These are phyloP conservation scores for Platanista minor DNA, from an alignment of 2,113 vertebrate genomes.

Conservation along the genomic window DNA sequence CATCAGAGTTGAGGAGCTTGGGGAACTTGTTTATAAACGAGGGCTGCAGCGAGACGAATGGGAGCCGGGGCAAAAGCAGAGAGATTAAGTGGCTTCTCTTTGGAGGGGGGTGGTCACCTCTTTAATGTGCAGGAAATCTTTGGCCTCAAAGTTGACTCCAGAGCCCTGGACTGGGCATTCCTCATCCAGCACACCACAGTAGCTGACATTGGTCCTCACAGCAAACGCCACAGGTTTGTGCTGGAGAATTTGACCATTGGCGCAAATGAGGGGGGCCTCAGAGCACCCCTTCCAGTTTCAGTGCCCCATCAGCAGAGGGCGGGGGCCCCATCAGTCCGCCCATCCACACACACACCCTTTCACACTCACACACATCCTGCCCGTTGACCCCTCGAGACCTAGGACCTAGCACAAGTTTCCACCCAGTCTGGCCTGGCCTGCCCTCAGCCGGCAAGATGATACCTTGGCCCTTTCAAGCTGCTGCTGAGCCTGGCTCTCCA, in stretches of 20 bases:
- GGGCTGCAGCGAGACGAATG: not conserved
- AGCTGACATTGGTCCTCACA: slow-evolving; percentile 96
- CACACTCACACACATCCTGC: not conserved
- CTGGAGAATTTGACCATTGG: slow-evolving; percentile 71
- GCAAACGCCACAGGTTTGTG: slow-evolving; percentile 96
- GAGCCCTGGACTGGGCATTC: slow-evolving; percentile 96
- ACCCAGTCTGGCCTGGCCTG: not conserved
- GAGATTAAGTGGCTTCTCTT: not conserved
- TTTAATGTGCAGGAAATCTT: slow-evolving; percentile 99
- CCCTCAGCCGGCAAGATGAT: not conserved
- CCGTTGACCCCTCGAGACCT: not conserved
- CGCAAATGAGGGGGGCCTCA: not conserved
- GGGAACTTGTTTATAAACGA: not conserved
- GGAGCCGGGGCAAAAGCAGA: not conserved
- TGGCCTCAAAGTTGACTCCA: slow-evolving; percentile 98
- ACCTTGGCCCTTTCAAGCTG: slow-evolving; percentile 98
- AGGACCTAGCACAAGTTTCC: not conserved
- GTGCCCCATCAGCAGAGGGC: not conserved
- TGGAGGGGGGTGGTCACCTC: slow-evolving; percentile 84
- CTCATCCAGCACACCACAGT: slow-evolving; percentile 94
- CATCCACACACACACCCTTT: not conserved
- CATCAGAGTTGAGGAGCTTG: not conserved
- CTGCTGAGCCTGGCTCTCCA: slow-evolving; percentile 95
- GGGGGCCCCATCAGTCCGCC: not conserved
- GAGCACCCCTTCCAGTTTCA: not conserved